phyloP scores from a whole-genome alignment of 2,797 vertebrate genomes.

The Mus spretus region DNA sequence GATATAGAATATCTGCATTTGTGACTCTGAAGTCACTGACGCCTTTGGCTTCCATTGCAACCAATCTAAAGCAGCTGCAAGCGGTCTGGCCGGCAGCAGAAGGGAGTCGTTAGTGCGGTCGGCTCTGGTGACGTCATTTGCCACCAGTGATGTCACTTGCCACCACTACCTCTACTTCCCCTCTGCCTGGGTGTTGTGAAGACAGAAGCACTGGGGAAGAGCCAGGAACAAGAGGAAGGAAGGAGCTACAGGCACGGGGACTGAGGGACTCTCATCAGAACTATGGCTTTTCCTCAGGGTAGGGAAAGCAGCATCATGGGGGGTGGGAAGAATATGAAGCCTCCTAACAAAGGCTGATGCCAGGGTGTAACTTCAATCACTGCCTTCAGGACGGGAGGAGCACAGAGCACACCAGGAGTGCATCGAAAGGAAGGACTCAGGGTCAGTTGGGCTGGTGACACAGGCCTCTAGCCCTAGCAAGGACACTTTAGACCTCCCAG shows the following conservation, averaged over 20 bases:
- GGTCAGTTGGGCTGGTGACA: not conserved
- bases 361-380: not conserved
- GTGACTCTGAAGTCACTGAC: conserved; percentile 40
- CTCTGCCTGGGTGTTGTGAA: not conserved
- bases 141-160: not conserved
- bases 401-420: not conserved
- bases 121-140: not conserved
- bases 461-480: not conserved
- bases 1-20: not conserved
- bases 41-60: not conserved
- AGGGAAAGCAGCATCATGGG: not conserved
- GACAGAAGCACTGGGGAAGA: not conserved
- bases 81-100: not conserved
- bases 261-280: not conserved
- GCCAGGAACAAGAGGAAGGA: not conserved
- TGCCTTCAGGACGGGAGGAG: not conserved
- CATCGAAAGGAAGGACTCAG: not conserved
- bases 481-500: not conserved
- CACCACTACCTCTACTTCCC: not conserved
- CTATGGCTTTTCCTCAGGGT: not conserved
- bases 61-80: not conserved
- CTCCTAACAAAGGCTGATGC: not conserved
- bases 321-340: not conserved
- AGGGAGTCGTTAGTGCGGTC: not conserved
- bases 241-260: not conserved